Conservation (phyloP, 2,888 invertebrate genomes). For the Drosophila vallismaia region DNA sequence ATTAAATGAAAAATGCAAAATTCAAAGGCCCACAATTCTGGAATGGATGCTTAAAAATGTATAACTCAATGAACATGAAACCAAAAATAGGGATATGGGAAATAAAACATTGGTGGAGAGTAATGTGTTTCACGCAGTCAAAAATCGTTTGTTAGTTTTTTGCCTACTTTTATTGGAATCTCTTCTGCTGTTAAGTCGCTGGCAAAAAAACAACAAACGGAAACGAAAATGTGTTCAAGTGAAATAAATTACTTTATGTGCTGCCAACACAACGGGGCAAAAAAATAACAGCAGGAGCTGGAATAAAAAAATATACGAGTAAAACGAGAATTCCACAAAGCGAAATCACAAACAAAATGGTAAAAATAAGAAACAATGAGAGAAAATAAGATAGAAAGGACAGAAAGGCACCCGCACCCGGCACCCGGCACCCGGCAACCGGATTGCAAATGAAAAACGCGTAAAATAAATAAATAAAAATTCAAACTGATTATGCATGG, state of each 20-base stretch:
- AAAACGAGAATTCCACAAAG: slow-evolving; percentile 52
- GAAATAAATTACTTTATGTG: slow-evolving; percentile 75
- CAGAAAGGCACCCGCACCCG: slow-evolving; percentile 4
- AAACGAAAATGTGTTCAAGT: slow-evolving; percentile 73
- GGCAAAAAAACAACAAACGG: slow-evolving; percentile 31
- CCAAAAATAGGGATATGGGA: slow-evolving; percentile 19
- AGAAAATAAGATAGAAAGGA: slow-evolving; percentile 32
- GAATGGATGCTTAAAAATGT: slow-evolving; percentile 69
- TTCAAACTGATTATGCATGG: slow-evolving; percentile 77
- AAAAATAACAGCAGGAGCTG: slow-evolving; percentile 25
- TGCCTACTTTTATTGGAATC: slow-evolving; percentile 28
- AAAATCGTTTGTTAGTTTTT: slow-evolving; percentile 20
- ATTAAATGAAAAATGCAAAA: slow-evolving; percentile 42
- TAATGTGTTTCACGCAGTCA: slow-evolving; percentile 29
- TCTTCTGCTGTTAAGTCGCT: slow-evolving; percentile 53
- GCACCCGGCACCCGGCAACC: slow-evolving; percentile 2
- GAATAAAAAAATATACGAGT: slow-evolving; percentile 26
- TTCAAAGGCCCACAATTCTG: slow-evolving; percentile 37
- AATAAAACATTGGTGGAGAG: slow-evolving; percentile 15
- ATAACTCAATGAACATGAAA: slow-evolving; percentile 70
- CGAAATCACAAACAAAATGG: slow-evolving; percentile 41
- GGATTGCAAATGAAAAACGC: slow-evolving; percentile 71
- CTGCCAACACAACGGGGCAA: slow-evolving; percentile 37
- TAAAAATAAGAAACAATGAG: slow-evolving; percentile 39
- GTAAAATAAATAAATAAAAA: slow-evolving; percentile 79